A percentile compares a stretch with the other conserved stretches of the same genome.
Conservation (phyloP, 1,140 invertebrate genomes). For the Drosophila equinoxialis region DNA sequence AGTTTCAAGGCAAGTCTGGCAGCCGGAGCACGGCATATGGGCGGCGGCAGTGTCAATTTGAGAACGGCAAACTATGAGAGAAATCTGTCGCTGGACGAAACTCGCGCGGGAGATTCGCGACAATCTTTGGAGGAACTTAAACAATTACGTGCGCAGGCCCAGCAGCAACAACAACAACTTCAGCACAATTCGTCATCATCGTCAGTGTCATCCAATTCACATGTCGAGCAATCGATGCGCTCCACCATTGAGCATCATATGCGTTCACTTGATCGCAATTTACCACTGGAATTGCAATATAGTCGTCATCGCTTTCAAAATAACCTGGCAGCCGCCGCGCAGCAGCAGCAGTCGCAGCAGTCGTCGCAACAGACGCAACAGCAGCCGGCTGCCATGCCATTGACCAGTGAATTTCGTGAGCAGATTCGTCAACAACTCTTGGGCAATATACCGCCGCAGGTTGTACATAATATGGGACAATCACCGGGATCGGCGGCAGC, state of each 20-base stretch:
- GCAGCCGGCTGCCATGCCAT: conserved; percentile 63
- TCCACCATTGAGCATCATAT: conserved; percentile 82
- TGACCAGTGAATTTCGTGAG: conserved; percentile 79
- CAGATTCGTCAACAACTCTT: conserved; percentile 78
- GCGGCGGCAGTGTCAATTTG: conserved; percentile 67
- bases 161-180: conserved; percentile 63
- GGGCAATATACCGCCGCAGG: conserved; percentile 76
- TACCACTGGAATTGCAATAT: conserved; percentile 80
- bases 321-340: conserved; percentile 41
- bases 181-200: conserved; percentile 70
- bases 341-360: conserved; percentile 18
- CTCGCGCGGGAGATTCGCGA: conserved; percentile 61
- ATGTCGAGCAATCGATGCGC: conserved; percentile 76
- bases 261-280: conserved; percentile 80
- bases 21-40: conserved; percentile 59
- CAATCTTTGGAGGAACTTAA: conserved; percentile 79
- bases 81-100: conserved; percentile 73
- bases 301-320: conserved; percentile 80
- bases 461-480: conserved; percentile 77
- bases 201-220: conserved; percentile 53
- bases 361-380: conserved; percentile 35
- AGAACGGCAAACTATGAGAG: conserved; percentile 66
- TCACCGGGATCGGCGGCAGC: conserved; percentile 75
- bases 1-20: conserved; percentile 75
- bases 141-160: conserved; percentile 73